Conservation (phyloP, 2,888 invertebrate genomes). For the Dryadula phaetusa region DNA sequence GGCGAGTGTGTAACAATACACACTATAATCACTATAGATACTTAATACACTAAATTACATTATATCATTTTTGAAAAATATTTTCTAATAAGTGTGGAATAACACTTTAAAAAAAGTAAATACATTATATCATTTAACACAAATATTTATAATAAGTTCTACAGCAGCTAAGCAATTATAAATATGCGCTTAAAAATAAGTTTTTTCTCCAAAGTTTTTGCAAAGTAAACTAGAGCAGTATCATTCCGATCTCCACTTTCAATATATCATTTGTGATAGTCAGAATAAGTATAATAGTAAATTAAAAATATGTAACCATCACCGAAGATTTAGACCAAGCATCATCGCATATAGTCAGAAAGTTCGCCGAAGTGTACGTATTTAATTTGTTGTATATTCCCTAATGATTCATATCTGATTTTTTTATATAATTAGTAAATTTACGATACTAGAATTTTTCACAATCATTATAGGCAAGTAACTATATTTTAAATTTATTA, state of each 20-base stretch:
- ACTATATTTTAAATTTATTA: too few relatives aligned
- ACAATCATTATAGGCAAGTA: too few relatives aligned
- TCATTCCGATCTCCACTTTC: too few relatives aligned
- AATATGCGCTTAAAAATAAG: neutral
- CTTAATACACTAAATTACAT: constrained; percentile 16
- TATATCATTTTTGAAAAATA: neutral
- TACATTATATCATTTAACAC: too few relatives aligned
- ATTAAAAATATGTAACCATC: neutral
- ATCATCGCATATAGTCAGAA: neutral
- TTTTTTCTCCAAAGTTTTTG: too few relatives aligned
- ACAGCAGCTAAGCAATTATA: neutral
- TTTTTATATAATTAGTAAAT: neutral
- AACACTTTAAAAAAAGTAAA: too few relatives aligned
- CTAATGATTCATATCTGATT: neutral
- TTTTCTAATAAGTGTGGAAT: too few relatives aligned
- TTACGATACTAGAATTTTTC: too few relatives aligned
- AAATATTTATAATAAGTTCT: neutral
- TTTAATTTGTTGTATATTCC: constrained; percentile 42
- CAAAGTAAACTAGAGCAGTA: too few relatives aligned
- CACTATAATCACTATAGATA: constrained; percentile 34
- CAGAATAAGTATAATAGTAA: too few relatives aligned
- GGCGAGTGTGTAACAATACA: constrained; percentile 48
- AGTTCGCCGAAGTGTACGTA: neutral
- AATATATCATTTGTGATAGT: too few relatives aligned
- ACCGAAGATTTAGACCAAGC: neutral